Base-by-base conservation (phyloP, 2,113 vertebrate genomes). In the Phalacrocorax brasilianus region DNA sequence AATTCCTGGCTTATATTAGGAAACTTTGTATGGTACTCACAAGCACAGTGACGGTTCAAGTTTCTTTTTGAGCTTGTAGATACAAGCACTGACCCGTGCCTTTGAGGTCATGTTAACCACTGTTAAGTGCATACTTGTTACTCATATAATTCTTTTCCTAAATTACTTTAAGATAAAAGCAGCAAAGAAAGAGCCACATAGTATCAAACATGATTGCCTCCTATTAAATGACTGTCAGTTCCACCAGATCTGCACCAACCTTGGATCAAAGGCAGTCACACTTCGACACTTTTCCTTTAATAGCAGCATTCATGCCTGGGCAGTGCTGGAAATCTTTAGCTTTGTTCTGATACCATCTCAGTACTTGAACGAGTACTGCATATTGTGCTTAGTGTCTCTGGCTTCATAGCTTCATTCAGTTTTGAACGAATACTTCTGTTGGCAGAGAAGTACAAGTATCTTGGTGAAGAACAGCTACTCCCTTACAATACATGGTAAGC, bases 191-290 rank as follows among this genome's bases (percentile, higher is more conserved):
- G 40, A 96, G 77, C 56, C 73, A 87, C 5, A 2, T 22, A 56
- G 61, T 87, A 92, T 92, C 73, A 97, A 89, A 95, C 47, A 56
- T 11, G 52, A 93, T 44, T 95, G 87, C 61, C 72, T 78, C 79
- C 84, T 67, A 71, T 94, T 96, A 95, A 96, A 52, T 6, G 42
- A 74, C 84, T 85, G 70, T 73, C 91, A 85, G 89, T 89, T 96
- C 97, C 74, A 93, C 70, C 89, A 79, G 80, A 65, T 91, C 81
- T 73, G 52, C 82, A 66, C 73, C 92, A 96, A n/a, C 42, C 58
- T 50, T 76, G 80, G 84, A 91, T 81, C 89, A 95, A 93, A 94
- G 80, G 94, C 91, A 93, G 88, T 95, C 96, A 97, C 91, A 95
- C 94, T 87, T 79, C 73, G 86, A 89, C 91, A 89, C 92, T 72